Percentiles rank a stretch among this genome's conserved stretches.
phyloP scores from a whole-genome alignment of 2,888 invertebrate species.

The Pristionchus exspectatus region DNA sequence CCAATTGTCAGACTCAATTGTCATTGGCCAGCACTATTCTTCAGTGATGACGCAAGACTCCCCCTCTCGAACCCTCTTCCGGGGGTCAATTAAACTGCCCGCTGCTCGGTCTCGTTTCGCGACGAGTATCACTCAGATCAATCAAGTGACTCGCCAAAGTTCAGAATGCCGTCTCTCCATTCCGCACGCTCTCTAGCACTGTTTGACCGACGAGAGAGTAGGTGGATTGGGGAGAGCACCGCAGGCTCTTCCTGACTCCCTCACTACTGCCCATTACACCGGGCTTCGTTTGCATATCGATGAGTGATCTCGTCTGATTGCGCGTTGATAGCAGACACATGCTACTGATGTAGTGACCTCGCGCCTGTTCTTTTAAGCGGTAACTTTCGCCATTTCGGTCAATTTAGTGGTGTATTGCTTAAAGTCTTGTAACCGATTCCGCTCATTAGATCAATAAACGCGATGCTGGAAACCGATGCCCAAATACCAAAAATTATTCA shows the following conservation, averaged over 20 bases:
- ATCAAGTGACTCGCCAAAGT: background rate
- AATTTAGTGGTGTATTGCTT: too few relatives aligned
- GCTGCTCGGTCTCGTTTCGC: background rate
- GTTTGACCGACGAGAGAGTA: background rate
- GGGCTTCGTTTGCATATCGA: slow-evolving; percentile 31
- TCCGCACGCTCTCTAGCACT: background rate
- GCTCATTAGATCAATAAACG: too few relatives aligned
- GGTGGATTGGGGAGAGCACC: too few relatives aligned
- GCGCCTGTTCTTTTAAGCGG: too few relatives aligned
- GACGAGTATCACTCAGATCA: slow-evolving; percentile 19
- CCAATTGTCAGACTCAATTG: background rate
- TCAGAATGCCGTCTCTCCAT: background rate
- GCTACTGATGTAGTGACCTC: too few relatives aligned
- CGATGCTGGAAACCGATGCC: too few relatives aligned
- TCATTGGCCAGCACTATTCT: too few relatives aligned
- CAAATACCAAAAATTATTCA: too few relatives aligned
- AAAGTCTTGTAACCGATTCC: too few relatives aligned
- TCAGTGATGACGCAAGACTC: background rate
- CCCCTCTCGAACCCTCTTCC: background rate
- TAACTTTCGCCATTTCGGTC: too few relatives aligned
- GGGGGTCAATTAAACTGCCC: slow-evolving; percentile 33
- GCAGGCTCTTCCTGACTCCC: background rate
- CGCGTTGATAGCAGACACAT: background rate
- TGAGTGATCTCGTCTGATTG: slow-evolving; percentile 32
- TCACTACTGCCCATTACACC: background rate